Evolutionary conservation across 2,113 vertebrate species (phyloP).

Genomic region (Nyctereutes procyonoides): DNA sequence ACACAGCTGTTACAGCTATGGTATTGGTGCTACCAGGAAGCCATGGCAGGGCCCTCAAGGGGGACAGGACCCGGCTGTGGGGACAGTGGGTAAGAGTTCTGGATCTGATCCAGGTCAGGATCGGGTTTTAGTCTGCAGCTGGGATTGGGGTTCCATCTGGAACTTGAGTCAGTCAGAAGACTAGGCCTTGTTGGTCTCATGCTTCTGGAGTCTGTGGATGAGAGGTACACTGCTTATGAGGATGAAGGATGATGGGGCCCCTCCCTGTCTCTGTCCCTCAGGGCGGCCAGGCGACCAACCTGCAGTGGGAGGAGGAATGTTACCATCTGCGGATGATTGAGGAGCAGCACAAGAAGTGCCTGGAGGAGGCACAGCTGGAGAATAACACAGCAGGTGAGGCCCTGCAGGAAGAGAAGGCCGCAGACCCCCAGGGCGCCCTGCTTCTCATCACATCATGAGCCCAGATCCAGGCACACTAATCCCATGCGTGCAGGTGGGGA

Average conservation of each 20-base stretch:
- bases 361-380: slow-evolving; percentile 61
- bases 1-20: not conserved
- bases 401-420: not conserved
- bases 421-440: not conserved
- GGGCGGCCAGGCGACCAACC: not conserved
- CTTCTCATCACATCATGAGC: accelerated
- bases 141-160: not conserved
- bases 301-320: slow-evolving; percentile 55
- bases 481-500: not conserved
- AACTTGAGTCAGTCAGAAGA: not conserved
- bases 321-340: slow-evolving; percentile 28
- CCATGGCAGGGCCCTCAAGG: not conserved
- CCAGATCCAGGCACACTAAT: too few relatives aligned
- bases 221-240: not conserved
- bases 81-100: not conserved
- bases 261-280: slow-evolving; percentile 46
- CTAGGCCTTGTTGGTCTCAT: not conserved
- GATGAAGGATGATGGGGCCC: not conserved
- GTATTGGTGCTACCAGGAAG: not conserved
- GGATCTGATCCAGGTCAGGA: not conserved
- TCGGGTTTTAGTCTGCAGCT: not conserved
- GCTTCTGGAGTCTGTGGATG: not conserved
- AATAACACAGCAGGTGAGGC: slow-evolving; percentile 71
- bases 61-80: not conserved
- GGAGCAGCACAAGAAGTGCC: slow-evolving; percentile 60